Evolutionary conservation across 2,888 invertebrate genomes (phyloP), one percentile per base, ranked within the genome.

Genomic region (Andrena hattorfiana): DNA sequence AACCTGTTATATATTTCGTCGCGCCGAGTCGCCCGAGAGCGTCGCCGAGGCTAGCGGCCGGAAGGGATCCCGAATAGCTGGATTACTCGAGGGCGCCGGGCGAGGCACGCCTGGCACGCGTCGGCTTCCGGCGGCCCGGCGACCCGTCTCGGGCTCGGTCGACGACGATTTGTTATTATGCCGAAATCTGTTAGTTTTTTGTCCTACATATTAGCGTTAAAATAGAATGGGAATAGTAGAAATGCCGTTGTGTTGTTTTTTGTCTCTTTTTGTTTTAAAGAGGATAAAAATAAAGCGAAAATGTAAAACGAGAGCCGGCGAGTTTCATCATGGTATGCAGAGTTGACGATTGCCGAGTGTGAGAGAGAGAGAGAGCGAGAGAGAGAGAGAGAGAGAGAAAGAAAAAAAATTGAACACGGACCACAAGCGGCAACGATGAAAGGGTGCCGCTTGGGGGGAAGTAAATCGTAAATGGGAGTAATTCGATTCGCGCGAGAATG

Each of bases 161-260:
- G 68, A 68, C 88, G 87, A 85, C 83, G 89, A 90, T 90, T 93
- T 92, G 92, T 93, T 93, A 92, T 92, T 91, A 90, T 88, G 89
- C 91, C 91, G 89, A 91, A 92, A 93, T 92, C 92, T 93, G 93
- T 93, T 93, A 92, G 89, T 92, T 92, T 92, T 92, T 93, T 92
- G 90, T 91, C 91, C 87, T 89, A 90, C 91, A 88, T 91, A 91
- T 92, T 92, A 93, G 90, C 90, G 92, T 92, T 92, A 85, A 92
- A 91, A 86, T 86, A 87, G 84, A 87, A 89, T 84, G 87, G 85
- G 78, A 92, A 92, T 91, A 90, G 88, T 90, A 89, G 89, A 91
- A 87, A 91, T 91, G 88, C 91, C 90, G 91, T 93, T 92, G 92
- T 91, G 89, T 92, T 92, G 82, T 84, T 87, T 84, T 86, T 77